A percentile compares a stretch with the other conserved stretches of the same genome.
Evolutionary conservation across 2,797 vertebrate genomes (phyloP).

Genomic region (Chromis chromis): DNA sequence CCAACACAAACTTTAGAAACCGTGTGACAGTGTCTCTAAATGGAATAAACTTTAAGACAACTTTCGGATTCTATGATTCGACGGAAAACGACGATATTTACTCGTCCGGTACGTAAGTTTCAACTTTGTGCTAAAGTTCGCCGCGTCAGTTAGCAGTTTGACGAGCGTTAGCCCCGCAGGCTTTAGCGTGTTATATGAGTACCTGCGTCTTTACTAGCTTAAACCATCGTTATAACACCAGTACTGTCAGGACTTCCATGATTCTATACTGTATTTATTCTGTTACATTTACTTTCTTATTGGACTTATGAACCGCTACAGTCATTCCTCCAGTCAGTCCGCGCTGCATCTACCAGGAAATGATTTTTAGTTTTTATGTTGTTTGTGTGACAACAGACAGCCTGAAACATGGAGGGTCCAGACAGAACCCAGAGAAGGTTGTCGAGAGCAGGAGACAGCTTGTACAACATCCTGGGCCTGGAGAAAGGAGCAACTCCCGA

Average conservation of each 20-base stretch:
- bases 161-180: neutral
- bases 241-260: neutral
- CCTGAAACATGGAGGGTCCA: constrained; percentile 84
- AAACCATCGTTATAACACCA: accelerated
- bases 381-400: constrained; percentile 35
- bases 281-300: neutral
- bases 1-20: neutral
- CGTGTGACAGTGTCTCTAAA: neutral
- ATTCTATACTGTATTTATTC: neutral
- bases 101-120: constrained; percentile 31
- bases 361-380: neutral
- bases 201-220: neutral
- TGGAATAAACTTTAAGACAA: neutral
- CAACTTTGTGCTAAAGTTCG: constrained; percentile 24
- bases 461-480: constrained; percentile 89
- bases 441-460: constrained; percentile 87
- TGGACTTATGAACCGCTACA: neutral
- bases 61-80: constrained; percentile 51
- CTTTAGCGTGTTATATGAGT: neutral
- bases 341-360: neutral
- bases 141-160: constrained; percentile 33
- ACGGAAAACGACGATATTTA: constrained; percentile 15
- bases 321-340: neutral
- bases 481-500: constrained; percentile 89
- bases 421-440: constrained; percentile 83